A percentile compares a stretch with the other conserved stretches of the same genome.
phyloP scores from a whole-genome alignment of 2,113 vertebrate species.

The Vidua macroura region DNA sequence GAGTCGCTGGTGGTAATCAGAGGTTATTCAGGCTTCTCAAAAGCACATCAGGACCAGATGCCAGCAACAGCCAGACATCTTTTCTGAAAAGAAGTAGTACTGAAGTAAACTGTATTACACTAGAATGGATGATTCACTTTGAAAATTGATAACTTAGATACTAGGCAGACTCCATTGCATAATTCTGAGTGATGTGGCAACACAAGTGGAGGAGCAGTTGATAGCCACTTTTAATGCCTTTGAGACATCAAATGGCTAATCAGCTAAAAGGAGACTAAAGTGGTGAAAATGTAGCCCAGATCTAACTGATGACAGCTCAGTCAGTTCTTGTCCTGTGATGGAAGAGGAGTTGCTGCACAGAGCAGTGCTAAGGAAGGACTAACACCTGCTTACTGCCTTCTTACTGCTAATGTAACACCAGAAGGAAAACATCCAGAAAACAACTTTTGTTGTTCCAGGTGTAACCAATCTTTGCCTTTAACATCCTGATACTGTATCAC shows the following conservation, averaged over 20 bases:
- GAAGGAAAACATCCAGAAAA: background rate
- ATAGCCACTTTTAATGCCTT: background rate
- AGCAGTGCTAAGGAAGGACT: background rate
- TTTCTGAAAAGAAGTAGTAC: slow-evolving; percentile 1
- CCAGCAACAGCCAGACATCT: background rate
- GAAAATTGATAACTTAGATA: slow-evolving; percentile 7
- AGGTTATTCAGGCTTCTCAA: slow-evolving; percentile 59
- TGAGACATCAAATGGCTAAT: background rate
- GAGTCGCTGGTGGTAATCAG: slow-evolving; percentile 45
- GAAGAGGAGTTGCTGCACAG: background rate
- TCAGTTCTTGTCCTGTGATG: background rate
- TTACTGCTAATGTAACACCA: background rate
- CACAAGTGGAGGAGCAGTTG: background rate
- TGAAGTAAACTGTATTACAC: slow-evolving; percentile 4
- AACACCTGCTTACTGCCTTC: background rate
- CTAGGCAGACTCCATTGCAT: background rate
- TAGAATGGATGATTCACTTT: slow-evolving; percentile 29
- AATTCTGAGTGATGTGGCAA: slow-evolving; percentile 10
- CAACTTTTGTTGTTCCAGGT: background rate
- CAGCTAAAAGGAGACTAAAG: background rate
- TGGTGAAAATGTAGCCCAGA: background rate
- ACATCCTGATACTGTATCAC: background rate
- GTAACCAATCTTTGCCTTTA: background rate
- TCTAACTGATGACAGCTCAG: background rate
- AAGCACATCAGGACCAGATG: slow-evolving; percentile 43